A percentile compares a stretch with the other conserved stretches of the same genome.
Evolutionary conservation across 2,113 vertebrate species (phyloP).

Genomic region (Drymodes brunneopygia): DNA sequence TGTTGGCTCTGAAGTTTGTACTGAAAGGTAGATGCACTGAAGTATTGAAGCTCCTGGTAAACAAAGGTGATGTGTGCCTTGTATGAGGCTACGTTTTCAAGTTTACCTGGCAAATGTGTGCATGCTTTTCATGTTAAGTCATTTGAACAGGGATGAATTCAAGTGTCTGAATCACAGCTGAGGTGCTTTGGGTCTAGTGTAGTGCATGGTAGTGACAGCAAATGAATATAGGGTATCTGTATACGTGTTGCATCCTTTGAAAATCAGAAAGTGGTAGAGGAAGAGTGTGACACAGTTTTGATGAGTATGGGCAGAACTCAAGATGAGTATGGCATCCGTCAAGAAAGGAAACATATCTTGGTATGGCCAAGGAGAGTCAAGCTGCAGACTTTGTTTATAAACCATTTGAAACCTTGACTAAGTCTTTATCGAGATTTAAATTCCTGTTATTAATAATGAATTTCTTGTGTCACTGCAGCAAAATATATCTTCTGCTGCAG

Average conservation of each 20-base stretch:
- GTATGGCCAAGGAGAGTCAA: neutral
- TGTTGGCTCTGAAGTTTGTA: neutral
- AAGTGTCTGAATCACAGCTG: neutral
- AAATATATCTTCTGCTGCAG: neutral
- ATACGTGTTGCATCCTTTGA: neutral
- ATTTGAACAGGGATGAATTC: neutral
- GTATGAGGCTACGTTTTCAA: neutral
- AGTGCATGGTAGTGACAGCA: neutral
- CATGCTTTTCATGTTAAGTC: fast-evolving
- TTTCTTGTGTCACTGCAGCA: neutral
- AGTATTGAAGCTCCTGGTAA: fast-evolving
- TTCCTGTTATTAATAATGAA: neutral
- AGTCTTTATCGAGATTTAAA: neutral
- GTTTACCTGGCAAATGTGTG: neutral
- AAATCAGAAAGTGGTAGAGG: neutral
- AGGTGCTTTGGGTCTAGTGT: neutral
- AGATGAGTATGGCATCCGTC: neutral
- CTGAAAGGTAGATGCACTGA: neutral
- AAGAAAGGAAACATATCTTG: neutral
- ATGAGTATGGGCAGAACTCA: neutral
- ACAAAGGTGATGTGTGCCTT: fast-evolving
- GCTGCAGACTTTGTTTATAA: neutral
- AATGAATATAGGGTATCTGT: neutral
- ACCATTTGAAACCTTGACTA: neutral
- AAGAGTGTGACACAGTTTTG: neutral